These are phyloP conservation scores for Drosophila barbarae DNA, from an alignment of 2,888 invertebrate species.

Conservation along the genomic window DNA sequence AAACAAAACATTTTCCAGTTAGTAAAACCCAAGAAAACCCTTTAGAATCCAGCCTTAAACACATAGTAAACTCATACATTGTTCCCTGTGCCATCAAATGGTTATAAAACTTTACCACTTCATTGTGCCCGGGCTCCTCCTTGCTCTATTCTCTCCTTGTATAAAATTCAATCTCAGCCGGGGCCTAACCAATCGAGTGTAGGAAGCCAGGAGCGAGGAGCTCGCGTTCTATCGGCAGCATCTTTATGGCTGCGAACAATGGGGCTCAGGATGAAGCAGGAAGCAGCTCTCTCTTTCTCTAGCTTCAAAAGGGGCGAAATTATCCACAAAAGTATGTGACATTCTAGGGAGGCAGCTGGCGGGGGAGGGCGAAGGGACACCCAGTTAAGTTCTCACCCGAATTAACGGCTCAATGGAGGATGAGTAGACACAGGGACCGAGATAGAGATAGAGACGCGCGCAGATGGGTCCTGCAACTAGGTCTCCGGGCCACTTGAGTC, in stretches of 20 bases:
- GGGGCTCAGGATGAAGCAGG: slow-evolving; percentile 10
- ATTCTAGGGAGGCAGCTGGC: slow-evolving; percentile 21
- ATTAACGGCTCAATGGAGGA: slow-evolving; percentile 71
- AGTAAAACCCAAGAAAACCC: not conserved
- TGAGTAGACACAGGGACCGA: slow-evolving; percentile 14
- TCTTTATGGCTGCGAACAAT: slow-evolving; percentile 41
- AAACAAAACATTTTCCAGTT: not conserved
- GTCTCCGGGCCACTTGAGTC: slow-evolving; percentile 58
- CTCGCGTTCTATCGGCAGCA: slow-evolving; percentile 27
- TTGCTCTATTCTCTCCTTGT: not conserved
- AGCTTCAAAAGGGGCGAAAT: slow-evolving; percentile 11
- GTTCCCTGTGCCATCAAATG: slow-evolving; percentile 30
- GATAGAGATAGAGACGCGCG: slow-evolving; percentile 29
- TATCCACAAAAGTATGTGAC: slow-evolving; percentile 39
- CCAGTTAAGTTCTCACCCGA: slow-evolving; percentile 65
- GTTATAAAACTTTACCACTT: slow-evolving; percentile 61
- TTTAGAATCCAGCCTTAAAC: slow-evolving; percentile 2
- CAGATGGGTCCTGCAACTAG: slow-evolving; percentile 49
- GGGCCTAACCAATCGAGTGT: slow-evolving; percentile 17
- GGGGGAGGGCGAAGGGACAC: slow-evolving; percentile 31
- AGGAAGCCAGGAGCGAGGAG: not conserved
- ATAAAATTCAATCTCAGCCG: slow-evolving; percentile 30
- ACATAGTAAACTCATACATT: slow-evolving; percentile 6
- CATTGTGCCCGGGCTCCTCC: slow-evolving; percentile 39
- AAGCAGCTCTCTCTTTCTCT: not conserved